Percentiles rank a stretch among this genome's conserved stretches.
Conservation (phyloP, 2,113 vertebrate genomes). For the Brachyistius frenatus region DNA sequence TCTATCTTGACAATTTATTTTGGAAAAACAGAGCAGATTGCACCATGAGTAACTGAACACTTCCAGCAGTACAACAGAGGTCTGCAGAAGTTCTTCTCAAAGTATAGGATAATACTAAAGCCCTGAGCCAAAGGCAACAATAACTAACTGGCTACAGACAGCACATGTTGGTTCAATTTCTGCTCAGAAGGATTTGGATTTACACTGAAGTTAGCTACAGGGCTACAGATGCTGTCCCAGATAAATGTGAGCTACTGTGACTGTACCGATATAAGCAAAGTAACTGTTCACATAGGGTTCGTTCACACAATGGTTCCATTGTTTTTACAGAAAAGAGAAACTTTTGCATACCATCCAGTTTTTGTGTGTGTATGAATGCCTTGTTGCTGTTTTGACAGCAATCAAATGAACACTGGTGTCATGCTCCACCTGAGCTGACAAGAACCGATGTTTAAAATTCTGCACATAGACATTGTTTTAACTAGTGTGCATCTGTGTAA, state of each 20-base stretch:
- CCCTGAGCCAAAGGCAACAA: slow-evolving; percentile 35
- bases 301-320: background rate
- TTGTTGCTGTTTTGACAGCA: background rate
- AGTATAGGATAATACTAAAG: slow-evolving; percentile 27
- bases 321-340: background rate
- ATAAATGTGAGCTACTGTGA: background rate
- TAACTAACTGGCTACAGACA: slow-evolving; percentile 9
- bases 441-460: slow-evolving; percentile 9
- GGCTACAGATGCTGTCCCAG: background rate
- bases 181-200: slow-evolving; percentile 29
- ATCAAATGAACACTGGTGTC: background rate
- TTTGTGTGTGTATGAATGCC: background rate
- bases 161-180: slow-evolving; percentile 30
- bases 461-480: background rate
- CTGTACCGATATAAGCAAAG: background rate
- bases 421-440: background rate
- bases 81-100: slow-evolving; percentile 44
- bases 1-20: slow-evolving; percentile 38
- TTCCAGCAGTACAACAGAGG: slow-evolving; percentile 35
- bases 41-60: slow-evolving; percentile 38
- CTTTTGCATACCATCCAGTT: background rate
- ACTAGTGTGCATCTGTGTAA: background rate
- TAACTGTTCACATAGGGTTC: background rate
- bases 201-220: background rate
- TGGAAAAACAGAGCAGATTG: slow-evolving; percentile 35